These are phyloP conservation scores for Bos javanicus DNA, from an alignment of 2,113 vertebrate genomes.

Conservation along the genomic window DNA sequence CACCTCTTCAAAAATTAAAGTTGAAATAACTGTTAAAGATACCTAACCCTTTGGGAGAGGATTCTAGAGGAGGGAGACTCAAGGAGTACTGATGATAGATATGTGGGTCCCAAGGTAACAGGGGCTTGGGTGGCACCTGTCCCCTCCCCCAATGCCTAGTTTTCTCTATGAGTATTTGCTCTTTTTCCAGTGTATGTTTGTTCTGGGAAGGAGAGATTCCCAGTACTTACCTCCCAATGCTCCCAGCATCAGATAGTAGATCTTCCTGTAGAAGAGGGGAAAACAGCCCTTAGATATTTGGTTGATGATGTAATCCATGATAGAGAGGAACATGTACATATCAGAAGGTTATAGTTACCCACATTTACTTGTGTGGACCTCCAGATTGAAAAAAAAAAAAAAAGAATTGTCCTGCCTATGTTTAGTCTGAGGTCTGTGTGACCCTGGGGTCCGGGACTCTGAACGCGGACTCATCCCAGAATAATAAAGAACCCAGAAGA, in stretches of 20 bases:
- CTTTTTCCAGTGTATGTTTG: background rate
- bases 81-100: no score
- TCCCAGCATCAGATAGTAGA: background rate
- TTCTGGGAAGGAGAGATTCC: background rate
- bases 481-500: background rate
- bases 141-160: background rate
- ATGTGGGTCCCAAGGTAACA: background rate
- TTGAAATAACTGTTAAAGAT: background rate
- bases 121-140: background rate
- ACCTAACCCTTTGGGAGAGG: background rate
- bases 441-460: background rate
- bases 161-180: background rate
- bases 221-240: background rate
- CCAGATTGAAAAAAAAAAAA: background rate
- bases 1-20: background rate
- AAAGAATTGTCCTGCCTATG: background rate
- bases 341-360: background rate
- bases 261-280: background rate
- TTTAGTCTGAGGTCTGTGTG: background rate
- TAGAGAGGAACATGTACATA: background rate
- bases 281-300: background rate
- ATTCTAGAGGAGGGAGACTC: background rate
- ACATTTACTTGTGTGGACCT: background rate
- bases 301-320: background rate
- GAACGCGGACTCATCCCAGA: background rate